Conservation (phyloP, 2,113 vertebrate species). For the Trogon surrucura region DNA sequence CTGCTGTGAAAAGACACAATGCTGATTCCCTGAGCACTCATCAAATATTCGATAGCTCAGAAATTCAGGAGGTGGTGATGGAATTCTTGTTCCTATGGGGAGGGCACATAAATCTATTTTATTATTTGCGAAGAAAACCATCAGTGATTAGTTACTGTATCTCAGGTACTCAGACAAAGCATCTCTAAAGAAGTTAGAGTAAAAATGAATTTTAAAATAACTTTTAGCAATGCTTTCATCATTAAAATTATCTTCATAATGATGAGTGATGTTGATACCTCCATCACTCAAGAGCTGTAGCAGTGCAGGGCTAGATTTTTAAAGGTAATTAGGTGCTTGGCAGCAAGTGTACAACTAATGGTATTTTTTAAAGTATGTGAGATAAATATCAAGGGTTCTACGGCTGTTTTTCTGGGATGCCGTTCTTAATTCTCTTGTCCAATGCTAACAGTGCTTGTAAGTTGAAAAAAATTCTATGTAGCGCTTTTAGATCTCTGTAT, state of each 20-base stretch:
- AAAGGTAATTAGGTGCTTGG: slow-evolving; percentile 37
- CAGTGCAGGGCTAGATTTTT: slow-evolving; percentile 29
- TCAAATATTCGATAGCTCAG: slow-evolving; percentile 57
- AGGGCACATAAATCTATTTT: slow-evolving; percentile 61
- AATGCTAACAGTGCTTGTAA: not conserved
- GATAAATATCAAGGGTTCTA: not conserved
- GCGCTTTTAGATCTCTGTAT: not conserved
- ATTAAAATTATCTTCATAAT: slow-evolving; percentile 60
- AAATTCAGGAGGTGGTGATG: slow-evolving; percentile 68
- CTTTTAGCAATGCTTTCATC: slow-evolving; percentile 65
- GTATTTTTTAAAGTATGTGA: not conserved
- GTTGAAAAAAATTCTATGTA: not conserved
- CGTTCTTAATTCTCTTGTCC: not conserved
- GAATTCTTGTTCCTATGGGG: slow-evolving; percentile 60
- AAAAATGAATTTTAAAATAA: slow-evolving; percentile 67
- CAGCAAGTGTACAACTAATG: not conserved
- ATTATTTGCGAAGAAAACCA: slow-evolving; percentile 63
- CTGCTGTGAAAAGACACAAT: slow-evolving; percentile 52
- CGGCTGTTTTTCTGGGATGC: not conserved
- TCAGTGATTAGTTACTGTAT: slow-evolving; percentile 61
- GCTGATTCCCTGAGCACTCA: slow-evolving; percentile 56
- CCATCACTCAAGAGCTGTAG: slow-evolving; percentile 23
- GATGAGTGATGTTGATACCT: slow-evolving; percentile 49
- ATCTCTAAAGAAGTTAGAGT: slow-evolving; percentile 53
- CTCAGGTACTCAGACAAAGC: slow-evolving; percentile 60